Conservation (phyloP, 2,888 invertebrate genomes). For the Phorcus lineatus region DNA sequence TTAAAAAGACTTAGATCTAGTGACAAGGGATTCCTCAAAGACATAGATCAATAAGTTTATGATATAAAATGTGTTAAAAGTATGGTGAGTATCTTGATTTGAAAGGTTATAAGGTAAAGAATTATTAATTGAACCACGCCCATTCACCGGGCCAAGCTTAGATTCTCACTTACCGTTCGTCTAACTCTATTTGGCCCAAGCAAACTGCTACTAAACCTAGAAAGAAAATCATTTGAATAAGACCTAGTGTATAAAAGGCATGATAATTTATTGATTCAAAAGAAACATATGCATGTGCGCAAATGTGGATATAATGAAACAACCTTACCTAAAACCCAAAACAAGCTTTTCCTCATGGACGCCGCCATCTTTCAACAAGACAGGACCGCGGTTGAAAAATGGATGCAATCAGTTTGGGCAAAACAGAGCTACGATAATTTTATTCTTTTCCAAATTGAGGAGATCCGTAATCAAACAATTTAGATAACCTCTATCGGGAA, state of each 20-base stretch:
- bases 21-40: no score
- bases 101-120: no score
- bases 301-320: background rate
- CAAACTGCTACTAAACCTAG: slow-evolving; percentile 40
- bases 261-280: no score
- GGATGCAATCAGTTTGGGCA: background rate
- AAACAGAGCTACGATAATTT: background rate
- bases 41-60: no score
- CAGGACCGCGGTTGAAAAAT: slow-evolving; percentile 32
- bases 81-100: no score
- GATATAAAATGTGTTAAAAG: background rate
- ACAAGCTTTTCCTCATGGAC: slow-evolving; percentile 41
- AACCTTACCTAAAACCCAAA: slow-evolving; percentile 27
- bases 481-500: no score
- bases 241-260: background rate
- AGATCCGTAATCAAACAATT: no score
- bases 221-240: slow-evolving; percentile 29
- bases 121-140: no score
- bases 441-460: no score
- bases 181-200: slow-evolving; percentile 85
- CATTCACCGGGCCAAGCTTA: background rate
- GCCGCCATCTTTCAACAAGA: slow-evolving; percentile 60
- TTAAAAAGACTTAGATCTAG: no score
- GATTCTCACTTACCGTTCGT: slow-evolving; percentile 78
- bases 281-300: background rate